Evolutionary conservation across 2,113 vertebrate species (phyloP).

Genomic region (Hydropotes inermis): DNA sequence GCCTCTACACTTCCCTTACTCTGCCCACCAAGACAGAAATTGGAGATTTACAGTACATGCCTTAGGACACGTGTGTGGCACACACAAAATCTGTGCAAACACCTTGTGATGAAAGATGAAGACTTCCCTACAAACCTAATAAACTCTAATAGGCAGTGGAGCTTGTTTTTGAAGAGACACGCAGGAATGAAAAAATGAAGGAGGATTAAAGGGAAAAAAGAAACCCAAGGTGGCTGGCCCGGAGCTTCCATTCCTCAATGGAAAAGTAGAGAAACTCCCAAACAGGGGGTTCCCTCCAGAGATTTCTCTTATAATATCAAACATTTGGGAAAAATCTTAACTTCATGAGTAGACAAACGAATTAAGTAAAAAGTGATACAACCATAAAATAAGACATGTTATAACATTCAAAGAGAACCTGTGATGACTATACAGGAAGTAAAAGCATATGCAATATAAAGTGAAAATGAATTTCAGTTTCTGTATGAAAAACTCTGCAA

Average conservation of each 20-base stretch:
- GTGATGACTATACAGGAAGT: background rate
- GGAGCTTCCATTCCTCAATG: background rate
- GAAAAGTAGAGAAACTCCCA: background rate
- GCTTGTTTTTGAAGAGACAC: background rate
- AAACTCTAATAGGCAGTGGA: background rate
- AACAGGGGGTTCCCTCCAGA: background rate
- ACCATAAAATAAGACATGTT: background rate
- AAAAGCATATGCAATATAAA: background rate
- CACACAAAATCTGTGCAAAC: background rate
- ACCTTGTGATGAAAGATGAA: background rate
- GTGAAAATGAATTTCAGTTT: conserved; percentile 40
- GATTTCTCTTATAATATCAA: background rate
- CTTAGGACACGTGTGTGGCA: background rate
- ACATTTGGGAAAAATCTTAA: background rate
- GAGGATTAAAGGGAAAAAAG: background rate
- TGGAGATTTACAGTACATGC: rapidly evolving
- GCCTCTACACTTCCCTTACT: background rate
- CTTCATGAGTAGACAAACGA: background rate
- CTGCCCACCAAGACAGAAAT: background rate
- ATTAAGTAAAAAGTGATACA: background rate
- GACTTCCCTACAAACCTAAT: background rate
- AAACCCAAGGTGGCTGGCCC: background rate
- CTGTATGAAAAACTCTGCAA: conserved; percentile 26
- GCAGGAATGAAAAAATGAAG: background rate
- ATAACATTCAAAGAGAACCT: background rate